Conservation (phyloP, 1,140 invertebrate species). For the Brachionus asplanchnoidis region DNA sequence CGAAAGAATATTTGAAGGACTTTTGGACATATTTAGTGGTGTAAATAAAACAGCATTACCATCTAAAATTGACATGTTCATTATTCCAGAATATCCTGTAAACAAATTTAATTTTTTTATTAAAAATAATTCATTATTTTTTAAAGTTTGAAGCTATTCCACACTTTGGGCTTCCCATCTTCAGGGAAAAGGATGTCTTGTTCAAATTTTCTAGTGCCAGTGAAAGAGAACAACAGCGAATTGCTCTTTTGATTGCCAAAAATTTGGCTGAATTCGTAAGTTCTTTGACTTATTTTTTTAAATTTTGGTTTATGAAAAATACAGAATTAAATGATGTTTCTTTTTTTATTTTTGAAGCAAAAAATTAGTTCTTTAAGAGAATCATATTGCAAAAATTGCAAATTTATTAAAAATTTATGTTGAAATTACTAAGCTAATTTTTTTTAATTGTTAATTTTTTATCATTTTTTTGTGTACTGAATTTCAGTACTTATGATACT, state of each 20-base stretch:
- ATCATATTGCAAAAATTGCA: no score
- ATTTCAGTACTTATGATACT: no score
- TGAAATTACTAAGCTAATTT: no score
- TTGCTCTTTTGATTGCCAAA: constrained; percentile 39
- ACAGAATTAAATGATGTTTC: no score
- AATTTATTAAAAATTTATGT: no score
- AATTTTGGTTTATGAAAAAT: no score
- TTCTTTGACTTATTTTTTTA: neutral
- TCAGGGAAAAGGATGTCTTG: neutral
- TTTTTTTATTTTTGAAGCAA: no score
- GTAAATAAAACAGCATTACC: neutral
- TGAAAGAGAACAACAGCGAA: constrained; percentile 14
- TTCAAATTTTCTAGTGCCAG: neutral
- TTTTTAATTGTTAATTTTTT: no score
- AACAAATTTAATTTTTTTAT: neutral
- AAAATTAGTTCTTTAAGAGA: no score
- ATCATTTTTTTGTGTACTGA: no score
- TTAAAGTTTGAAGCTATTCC: constrained; percentile 4
- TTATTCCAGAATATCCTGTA: constrained; percentile 35
- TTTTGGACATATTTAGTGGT: constrained; percentile 13
- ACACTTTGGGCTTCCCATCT: constrained; percentile 3
- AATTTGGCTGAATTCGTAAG: constrained; percentile 37
- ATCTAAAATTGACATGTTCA: constrained; percentile 20
- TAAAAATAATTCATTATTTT: neutral
- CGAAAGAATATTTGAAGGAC: neutral